phyloP scores from a whole-genome alignment of 2,888 invertebrate species.

The Amiota communis region DNA sequence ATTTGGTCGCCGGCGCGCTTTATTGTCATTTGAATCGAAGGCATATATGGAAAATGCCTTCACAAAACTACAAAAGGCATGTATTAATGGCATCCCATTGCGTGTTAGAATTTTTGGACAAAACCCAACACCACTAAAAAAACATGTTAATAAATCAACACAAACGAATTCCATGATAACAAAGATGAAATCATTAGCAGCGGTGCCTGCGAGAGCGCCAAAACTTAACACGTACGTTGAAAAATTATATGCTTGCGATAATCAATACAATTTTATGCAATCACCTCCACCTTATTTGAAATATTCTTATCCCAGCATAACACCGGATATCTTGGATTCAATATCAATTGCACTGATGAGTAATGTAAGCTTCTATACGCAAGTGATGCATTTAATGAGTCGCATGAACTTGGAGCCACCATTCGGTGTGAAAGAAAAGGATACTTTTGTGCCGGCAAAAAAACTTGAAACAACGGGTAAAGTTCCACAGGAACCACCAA shows the following conservation, averaged over 20 bases:
- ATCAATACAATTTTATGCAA: conserved; percentile 79
- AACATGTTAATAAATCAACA: conserved; percentile 44
- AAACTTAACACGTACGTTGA: conserved; percentile 76
- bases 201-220: conserved; percentile 53
- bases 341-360: conserved; percentile 84
- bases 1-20: conserved; percentile 59
- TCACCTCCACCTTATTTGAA: conserved; percentile 84
- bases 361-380: conserved; percentile 87
- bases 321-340: conserved; percentile 81
- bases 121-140: conserved; percentile 21
- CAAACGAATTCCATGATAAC: conserved; percentile 38
- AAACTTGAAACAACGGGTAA: conserved; percentile 6
- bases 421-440: conserved; percentile 75
- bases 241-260: conserved; percentile 77
- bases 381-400: conserved; percentile 94
- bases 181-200: too few relatives aligned
- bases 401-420: conserved; percentile 92
- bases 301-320: conserved; percentile 88
- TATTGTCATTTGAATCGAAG: conserved; percentile 53
- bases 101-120: conserved; percentile 49
- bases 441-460: conserved; percentile 15
- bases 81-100: conserved; percentile 51
- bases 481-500: conserved; percentile 38
- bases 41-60: conserved; percentile 53
- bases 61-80: conserved; percentile 45